Evolutionary conservation across 2,113 vertebrate species (phyloP).

Genomic region (Ailuropoda melanoleuca): DNA sequence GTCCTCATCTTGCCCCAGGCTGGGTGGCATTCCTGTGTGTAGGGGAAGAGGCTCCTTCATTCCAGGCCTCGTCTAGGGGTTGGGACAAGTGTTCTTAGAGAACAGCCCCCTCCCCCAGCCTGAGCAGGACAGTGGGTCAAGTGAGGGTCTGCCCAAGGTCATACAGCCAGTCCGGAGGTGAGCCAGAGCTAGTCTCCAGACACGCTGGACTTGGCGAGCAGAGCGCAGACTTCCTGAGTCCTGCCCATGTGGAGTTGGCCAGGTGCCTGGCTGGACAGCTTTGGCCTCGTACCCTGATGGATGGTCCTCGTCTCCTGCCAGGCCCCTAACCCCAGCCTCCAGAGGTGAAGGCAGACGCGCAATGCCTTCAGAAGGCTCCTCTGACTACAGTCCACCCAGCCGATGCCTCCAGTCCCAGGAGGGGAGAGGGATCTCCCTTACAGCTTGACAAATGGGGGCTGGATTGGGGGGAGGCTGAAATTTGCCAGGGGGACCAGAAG

Average conservation of each 20-base stretch:
- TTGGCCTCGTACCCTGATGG: neutral
- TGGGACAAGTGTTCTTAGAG: neutral
- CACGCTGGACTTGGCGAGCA: neutral
- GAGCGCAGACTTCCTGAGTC: neutral
- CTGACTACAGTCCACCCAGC: neutral
- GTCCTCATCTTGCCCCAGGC: neutral
- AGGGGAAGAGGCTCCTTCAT: neutral
- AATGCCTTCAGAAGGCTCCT: neutral
- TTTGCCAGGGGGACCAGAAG: neutral
- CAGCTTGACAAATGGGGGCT: too few species aligned
- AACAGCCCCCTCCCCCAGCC: too few species aligned
- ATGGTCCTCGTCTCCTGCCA: neutral
- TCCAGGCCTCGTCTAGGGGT: neutral
- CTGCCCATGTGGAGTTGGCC: neutral
- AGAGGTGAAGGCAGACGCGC: neutral
- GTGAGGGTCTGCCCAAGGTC: neutral
- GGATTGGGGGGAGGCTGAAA: neutral
- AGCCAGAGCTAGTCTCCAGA: neutral
- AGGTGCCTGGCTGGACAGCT: rapidly evolving
- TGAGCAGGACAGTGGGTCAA: neutral
- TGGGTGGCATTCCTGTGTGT: neutral
- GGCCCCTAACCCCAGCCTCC: neutral
- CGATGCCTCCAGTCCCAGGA: neutral
- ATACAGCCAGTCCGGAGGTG: neutral
- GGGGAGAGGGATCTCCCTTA: neutral